A percentile compares a stretch with the other conserved stretches of the same genome.
phyloP scores from a whole-genome alignment of 2,113 vertebrate genomes.

The Electrona antarctica region DNA sequence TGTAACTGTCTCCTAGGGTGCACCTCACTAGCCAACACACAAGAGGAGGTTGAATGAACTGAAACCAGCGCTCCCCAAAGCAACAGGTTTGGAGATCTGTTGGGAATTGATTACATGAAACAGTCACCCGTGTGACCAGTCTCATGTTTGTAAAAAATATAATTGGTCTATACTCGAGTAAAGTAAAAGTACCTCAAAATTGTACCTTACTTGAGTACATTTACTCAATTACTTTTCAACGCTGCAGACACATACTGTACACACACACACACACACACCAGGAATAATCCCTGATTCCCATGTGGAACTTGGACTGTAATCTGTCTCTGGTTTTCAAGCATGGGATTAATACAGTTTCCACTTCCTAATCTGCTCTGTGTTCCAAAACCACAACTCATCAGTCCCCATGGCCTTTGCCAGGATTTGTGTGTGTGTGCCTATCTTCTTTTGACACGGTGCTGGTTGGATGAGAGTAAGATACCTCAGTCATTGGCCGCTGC shows the following conservation, averaged over 20 bases:
- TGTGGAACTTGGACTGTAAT: slow-evolving; percentile 63
- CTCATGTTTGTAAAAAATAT: too few relatives aligned
- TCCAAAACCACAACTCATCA: slow-evolving; percentile 64
- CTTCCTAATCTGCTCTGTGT: slow-evolving; percentile 67
- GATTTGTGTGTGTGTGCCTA: slow-evolving; percentile 22
- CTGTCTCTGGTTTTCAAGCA: slow-evolving; percentile 69
- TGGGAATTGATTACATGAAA: too few relatives aligned
- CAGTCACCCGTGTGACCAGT: too few relatives aligned
- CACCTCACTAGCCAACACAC: too few relatives aligned
- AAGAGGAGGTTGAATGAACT: too few relatives aligned
- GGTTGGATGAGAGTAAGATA: slow-evolving; percentile 19
- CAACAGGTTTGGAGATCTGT: too few relatives aligned
- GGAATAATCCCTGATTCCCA: slow-evolving; percentile 46
- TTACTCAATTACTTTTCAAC: background rate
- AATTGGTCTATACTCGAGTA: too few relatives aligned
- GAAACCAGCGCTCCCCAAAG: too few relatives aligned
- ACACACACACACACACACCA: slow-evolving; percentile 29
- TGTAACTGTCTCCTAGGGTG: too few relatives aligned
- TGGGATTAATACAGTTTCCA: slow-evolving; percentile 55
- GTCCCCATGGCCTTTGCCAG: slow-evolving; percentile 42
- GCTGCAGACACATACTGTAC: background rate
- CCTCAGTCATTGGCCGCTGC: slow-evolving; percentile 16
- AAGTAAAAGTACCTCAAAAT: background rate
- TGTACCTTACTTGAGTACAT: background rate
- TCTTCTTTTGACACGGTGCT: slow-evolving; percentile 35